Evolutionary conservation across 92 coral and sea anemone species (phyloP).

Genomic region (Phenganax marumi): DNA sequence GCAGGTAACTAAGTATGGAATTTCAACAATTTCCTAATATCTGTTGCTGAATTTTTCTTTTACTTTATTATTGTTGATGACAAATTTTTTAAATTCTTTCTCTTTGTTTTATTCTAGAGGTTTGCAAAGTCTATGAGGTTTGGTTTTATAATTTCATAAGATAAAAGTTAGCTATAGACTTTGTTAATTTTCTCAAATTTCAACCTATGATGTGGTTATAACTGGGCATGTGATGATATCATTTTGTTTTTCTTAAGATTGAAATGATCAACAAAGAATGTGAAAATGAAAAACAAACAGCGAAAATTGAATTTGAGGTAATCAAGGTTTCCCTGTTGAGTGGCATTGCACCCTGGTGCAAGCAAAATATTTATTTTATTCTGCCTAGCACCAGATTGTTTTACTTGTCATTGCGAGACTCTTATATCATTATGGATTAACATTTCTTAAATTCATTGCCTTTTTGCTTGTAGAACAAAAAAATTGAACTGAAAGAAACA

Average conservation of each 20-base stretch:
- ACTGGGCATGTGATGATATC: background rate
- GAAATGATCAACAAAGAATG: slow-evolving; percentile 88
- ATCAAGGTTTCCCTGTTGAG: background rate
- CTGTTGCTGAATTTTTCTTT: background rate
- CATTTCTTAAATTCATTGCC: background rate
- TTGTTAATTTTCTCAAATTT: background rate
- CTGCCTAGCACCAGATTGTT: no score
- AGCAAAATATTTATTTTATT: no score
- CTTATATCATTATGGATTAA: no score
- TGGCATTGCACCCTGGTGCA: no score
- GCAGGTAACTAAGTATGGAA: slow-evolving; percentile 61
- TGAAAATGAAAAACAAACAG: slow-evolving; percentile 78
- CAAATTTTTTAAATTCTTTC: background rate
- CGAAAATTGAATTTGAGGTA: slow-evolving; percentile 89
- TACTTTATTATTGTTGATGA: background rate
- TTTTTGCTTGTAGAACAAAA: slow-evolving; percentile 65
- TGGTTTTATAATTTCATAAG: background rate
- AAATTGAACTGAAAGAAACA: slow-evolving; percentile 89
- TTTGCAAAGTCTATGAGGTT: slow-evolving; percentile 90
- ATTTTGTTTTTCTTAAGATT: slow-evolving; percentile 55
- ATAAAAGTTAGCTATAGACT: background rate
- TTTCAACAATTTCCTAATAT: background rate
- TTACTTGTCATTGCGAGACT: no score
- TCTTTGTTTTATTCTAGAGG: slow-evolving; percentile 61
- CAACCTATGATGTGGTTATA: background rate